phyloP scores from a whole-genome alignment of 30 jellyfish, hydroid and myxozoan genomes.

The Pseudorhiza aurosa region DNA sequence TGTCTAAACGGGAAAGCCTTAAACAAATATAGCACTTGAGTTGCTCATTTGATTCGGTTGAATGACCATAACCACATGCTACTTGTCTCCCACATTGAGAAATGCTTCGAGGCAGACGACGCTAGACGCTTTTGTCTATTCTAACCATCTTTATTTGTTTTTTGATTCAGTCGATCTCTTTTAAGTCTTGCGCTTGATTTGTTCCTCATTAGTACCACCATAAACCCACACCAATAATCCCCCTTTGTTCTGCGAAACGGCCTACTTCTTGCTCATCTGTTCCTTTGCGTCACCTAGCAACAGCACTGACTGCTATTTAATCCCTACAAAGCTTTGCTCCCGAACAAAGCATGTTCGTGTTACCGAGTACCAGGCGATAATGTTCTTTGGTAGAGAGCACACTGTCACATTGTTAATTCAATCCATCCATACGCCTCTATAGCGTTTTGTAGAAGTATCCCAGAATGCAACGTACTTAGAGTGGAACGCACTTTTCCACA shows the following conservation, averaged over 20 bases:
- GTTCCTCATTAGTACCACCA: not conserved
- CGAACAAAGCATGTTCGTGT: too few species aligned
- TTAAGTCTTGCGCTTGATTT: not conserved
- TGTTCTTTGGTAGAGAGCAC: too few species aligned
- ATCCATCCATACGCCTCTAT: too few species aligned
- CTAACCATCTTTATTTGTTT: conserved; percentile 6
- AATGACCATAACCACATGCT: conserved; percentile 5
- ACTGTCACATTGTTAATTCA: too few species aligned
- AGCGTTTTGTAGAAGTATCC: too few species aligned
- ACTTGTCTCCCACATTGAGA: not conserved
- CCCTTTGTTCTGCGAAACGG: not conserved
- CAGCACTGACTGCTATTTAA: too few species aligned
- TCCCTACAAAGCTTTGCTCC: too few species aligned
- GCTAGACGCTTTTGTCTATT: not conserved
- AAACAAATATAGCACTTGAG: not conserved
- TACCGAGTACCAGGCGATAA: too few species aligned
- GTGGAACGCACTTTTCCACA: too few species aligned
- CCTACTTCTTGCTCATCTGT: not conserved
- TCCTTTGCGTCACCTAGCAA: too few species aligned
- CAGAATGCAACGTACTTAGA: too few species aligned
- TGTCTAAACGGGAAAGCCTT: not conserved
- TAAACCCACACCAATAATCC: too few species aligned
- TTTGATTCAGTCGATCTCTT: not conserved
- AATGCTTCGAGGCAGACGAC: not conserved
- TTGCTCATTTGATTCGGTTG: not conserved